These are phyloP conservation scores for Atractosteus spatula DNA, from an alignment of 2,113 vertebrate species.

Conservation along the genomic window DNA sequence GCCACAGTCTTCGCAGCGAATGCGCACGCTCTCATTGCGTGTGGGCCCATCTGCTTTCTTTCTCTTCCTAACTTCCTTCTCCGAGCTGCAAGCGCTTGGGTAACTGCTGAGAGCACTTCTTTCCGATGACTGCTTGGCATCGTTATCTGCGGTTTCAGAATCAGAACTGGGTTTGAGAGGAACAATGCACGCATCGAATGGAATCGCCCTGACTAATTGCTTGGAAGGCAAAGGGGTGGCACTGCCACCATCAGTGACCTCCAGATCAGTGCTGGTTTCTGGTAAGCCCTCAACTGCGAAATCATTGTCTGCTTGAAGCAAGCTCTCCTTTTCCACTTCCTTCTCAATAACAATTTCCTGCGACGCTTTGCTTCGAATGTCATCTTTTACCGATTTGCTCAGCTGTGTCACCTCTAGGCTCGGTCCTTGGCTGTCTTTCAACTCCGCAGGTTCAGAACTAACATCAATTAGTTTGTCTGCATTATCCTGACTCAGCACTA, in stretches of 20 bases:
- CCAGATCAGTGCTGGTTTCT: slow-evolving; percentile 35
- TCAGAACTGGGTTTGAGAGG: slow-evolving; percentile 73
- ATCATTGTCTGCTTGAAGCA: slow-evolving; percentile 36
- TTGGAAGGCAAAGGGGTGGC: slow-evolving; percentile 33
- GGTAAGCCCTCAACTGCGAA: slow-evolving; percentile 50
- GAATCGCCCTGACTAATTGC: slow-evolving; percentile 44
- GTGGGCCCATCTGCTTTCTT: slow-evolving; percentile 56
- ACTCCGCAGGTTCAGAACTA: neutral
- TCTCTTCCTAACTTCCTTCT: slow-evolving; percentile 50
- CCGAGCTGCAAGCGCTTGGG: slow-evolving; percentile 43
- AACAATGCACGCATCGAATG: slow-evolving; percentile 87
- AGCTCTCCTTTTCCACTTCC: slow-evolving; percentile 4
- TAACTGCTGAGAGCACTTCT: slow-evolving; percentile 41
- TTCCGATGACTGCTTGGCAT: slow-evolving; percentile 45
- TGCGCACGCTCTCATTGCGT: slow-evolving; percentile 58
- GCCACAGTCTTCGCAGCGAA: slow-evolving; percentile 94
- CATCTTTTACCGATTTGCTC: neutral
- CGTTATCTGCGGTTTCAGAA: slow-evolving; percentile 51
- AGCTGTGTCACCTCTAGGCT: neutral
- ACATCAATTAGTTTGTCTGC: neutral
- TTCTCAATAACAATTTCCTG: slow-evolving; percentile 5
- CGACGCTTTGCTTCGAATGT: neutral
- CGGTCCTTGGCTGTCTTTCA: neutral
- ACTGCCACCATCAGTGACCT: slow-evolving; percentile 26
- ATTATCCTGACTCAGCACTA: neutral